Evolutionary conservation across 2,113 vertebrate genomes (phyloP), one percentile per base, ranked within the genome.

Genomic region (Saccopteryx bilineata): DNA sequence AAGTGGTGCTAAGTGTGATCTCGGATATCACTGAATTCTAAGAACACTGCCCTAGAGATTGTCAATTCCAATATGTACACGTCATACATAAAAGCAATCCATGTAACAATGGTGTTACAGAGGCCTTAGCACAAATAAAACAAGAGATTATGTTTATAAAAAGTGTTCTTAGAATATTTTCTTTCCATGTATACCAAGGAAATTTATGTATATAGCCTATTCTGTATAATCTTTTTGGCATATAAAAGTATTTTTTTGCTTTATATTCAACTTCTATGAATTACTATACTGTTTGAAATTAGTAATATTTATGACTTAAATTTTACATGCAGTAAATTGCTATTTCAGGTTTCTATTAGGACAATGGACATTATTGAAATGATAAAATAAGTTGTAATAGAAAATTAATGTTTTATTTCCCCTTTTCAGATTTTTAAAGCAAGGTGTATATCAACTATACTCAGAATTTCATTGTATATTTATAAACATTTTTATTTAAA

Each of bases 1-100:
- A 93, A 92, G 76, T 56, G 76, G 92, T 81, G 72, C 80, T 92
- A 85, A 91, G 76, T 78, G 74, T 91, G 88, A 96, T 78, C 81
- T 93, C 72, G 58, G 93, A 48, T 96, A 85, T 50, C 93, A 82
- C 52, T 33, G 21, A 91, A 52, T 90, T 93, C 93, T 85, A 88
- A 94, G 68, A 82, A 91, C 46, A 82, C 4, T n/a, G 18, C 50
- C 61, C 50, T 24, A 76, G 87, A 93, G 69, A 80, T 75, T 87
- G 66, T 89, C 68, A 93, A 14, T 93, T 75, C 54, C 76, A 86
- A 83, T 31, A 90, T 28, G 33, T 24, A 71, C 14, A 58, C 12
- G 4, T 80, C 92, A 87, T 46, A 80, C 3, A 58, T 31, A 91
- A 87, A 75, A 66, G 39, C 17, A 58, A 21, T 33, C 23, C 50